A percentile compares a stretch with the other conserved stretches of the same genome.
These are phyloP conservation scores for Heteractis magnifica DNA, from an alignment of 92 coral and sea anemone genomes.

Conservation along the genomic window DNA sequence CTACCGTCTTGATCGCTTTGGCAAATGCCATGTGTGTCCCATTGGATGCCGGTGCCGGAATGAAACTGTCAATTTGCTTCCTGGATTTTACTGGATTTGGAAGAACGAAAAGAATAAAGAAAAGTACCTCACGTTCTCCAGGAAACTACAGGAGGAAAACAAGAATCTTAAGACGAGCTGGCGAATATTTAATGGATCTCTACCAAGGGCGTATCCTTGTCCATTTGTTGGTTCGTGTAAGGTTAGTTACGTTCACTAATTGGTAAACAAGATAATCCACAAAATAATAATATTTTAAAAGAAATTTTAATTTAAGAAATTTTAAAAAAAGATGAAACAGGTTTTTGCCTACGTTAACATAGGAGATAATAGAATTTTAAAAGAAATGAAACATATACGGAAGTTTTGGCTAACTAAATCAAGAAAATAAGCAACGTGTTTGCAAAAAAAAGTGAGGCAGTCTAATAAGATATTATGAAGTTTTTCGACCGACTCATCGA, in stretches of 20 bases:
- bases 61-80: constrained; percentile 8
- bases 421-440: no score
- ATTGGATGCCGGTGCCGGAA: background rate
- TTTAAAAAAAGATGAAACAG: no score
- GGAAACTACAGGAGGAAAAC: background rate
- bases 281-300: background rate
- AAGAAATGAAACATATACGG: no score
- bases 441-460: no score
- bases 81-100: constrained; percentile 14
- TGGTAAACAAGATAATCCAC: background rate
- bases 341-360: no score
- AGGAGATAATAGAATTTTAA: no score
- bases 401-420: no score
- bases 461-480: no score
- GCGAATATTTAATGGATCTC: background rate
- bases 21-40: background rate
- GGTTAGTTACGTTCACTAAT: background rate
- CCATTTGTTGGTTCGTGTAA: constrained; percentile 7
- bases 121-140: constrained; percentile 1
- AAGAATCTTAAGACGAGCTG: background rate
- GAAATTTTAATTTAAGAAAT: no score
- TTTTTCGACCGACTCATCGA: background rate
- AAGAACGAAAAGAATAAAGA: background rate
- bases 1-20: constrained; percentile 24
- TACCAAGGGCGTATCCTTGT: constrained; percentile 12